Evolutionary conservation across 2,797 vertebrate genomes (phyloP), one percentile per base, ranked within the genome.

Genomic region (Enteromius treurensis): DNA sequence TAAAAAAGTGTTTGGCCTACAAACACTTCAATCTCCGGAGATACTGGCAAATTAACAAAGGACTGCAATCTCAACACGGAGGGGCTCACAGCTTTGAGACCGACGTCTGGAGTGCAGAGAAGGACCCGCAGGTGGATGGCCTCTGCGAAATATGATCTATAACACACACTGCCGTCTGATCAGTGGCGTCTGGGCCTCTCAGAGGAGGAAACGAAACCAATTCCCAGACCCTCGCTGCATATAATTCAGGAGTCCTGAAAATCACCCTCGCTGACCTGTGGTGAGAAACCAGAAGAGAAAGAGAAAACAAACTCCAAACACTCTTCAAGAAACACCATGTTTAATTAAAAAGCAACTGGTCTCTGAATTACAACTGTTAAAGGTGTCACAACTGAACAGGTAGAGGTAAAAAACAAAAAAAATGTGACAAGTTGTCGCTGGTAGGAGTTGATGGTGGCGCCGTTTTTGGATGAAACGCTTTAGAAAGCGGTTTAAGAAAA

Each of bases 261-360:
- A 86, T 84, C 86, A 77, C 69, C 83, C 81, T 82, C 76, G 6
- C 73, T 89, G 85, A 87, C 87, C 86, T 47, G 67, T 21, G 29
- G 69, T 32, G 37, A 81, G 70, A 60, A 82, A 70, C 77, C 80
- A 81, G 76, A 45, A 69, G 34, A 29, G 62, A 51, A 78, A 77
- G 70, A 64, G 71, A 82, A 84, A 79, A 83, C 47, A 60, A 11
- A 73, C 15, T 82, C 45, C 83, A 81, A 77, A 86, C 64, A 53
- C 49, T 55, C 82, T 81, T 88, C 84, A 87, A 82, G 84, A 77
- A 90, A 89, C 87, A 90, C 78, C 79, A 60, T 47, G 21, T 90
- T 90, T 90, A 90, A 90, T 91, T 89, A 87, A 89, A 90, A 85
- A 82, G 75, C 64, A 87, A 86, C 55, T 49, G 26, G 40, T 65